Evolutionary conservation across 1,140 invertebrate species (phyloP), one percentile per base, ranked within the genome.

Genomic region (Drosophila suzukii): DNA sequence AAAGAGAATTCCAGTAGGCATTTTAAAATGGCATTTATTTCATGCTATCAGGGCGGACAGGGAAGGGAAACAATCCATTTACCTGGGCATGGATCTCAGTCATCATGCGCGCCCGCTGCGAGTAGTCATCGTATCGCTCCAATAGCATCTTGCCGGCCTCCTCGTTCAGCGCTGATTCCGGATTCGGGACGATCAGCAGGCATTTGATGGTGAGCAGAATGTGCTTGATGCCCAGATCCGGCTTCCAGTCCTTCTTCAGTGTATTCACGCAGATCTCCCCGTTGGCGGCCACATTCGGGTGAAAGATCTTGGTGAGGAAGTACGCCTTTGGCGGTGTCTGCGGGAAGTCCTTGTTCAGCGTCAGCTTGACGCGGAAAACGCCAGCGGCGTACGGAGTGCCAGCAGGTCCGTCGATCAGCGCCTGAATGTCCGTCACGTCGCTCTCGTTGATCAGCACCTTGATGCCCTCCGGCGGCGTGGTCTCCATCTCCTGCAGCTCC

Each of bases 191-290:
- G 93, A 98, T 98, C 55, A 98, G 93, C 79, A 98, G 94, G 94
- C 97, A 98, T 94, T 98, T 98, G 51, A 98, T 95, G 47, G 97
- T 98, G 95, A 98, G 93, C 92, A 99, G 94, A 93, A 99, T 97
- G 93, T 99, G 98, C 95, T 98, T 98, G 60, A 99, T 97, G 92
- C 98, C 98, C 85, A 98, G 95, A 94, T 98, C 97, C 67, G 97
- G 95, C 93, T 98, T 98, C 98, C 98, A 99, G 94, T 99, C 97
- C 93, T 97, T 98, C 93, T 98, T 98, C 56, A 99, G 94, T 57
- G 98, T 99, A 93, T 99, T 98, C 0, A 99, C 98, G 93, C 98
- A 99, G 92, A 99, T 99, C 93, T 99, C 98, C 41, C 98, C 98
- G 94, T 96, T 97, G 81, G 95, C 94, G 11, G 98, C 96, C 79